Percentiles rank a stretch among this genome's conserved stretches.
Conservation (phyloP, 2,888 invertebrate genomes). For the Acanthosepion pharaonis region DNA sequence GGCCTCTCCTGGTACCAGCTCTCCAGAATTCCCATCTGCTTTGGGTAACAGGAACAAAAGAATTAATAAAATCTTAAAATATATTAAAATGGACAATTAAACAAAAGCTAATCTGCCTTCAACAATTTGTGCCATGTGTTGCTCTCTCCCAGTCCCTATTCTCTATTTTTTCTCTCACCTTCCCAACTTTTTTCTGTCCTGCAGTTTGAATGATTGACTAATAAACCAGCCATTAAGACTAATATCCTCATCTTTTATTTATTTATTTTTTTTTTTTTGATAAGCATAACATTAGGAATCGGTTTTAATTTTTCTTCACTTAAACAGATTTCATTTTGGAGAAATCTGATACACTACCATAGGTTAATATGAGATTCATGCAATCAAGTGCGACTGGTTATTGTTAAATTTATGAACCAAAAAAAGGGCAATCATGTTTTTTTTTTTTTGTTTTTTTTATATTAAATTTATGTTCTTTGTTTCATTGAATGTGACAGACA, state of each 20-base stretch:
- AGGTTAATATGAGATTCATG: too few species aligned
- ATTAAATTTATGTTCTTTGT: too few species aligned
- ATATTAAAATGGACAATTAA: neutral
- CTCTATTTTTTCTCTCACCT: neutral
- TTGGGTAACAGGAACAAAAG: neutral
- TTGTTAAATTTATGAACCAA: too few species aligned
- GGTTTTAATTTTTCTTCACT: too few species aligned
- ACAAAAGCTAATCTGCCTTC: neutral
- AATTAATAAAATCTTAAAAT: neutral
- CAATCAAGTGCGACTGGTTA: too few species aligned
- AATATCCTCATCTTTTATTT: neutral
- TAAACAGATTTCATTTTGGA: too few species aligned
- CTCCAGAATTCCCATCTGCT: neutral
- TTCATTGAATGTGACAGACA: too few species aligned
- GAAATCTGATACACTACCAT: too few species aligned
- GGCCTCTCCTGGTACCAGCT: conserved; percentile 2
- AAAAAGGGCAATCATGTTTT: too few species aligned
- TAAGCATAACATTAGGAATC: too few species aligned
- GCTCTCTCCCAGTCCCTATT: neutral
- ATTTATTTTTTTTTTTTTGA: too few species aligned
- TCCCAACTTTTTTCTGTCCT: neutral
- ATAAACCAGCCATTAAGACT: conserved; percentile 33
- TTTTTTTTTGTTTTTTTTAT: too few species aligned
- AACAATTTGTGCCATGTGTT: conserved; percentile 15
- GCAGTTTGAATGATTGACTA: neutral